These are phyloP conservation scores for Pteropus alecto DNA, from an alignment of 2,113 vertebrate genomes.

Conservation along the genomic window DNA sequence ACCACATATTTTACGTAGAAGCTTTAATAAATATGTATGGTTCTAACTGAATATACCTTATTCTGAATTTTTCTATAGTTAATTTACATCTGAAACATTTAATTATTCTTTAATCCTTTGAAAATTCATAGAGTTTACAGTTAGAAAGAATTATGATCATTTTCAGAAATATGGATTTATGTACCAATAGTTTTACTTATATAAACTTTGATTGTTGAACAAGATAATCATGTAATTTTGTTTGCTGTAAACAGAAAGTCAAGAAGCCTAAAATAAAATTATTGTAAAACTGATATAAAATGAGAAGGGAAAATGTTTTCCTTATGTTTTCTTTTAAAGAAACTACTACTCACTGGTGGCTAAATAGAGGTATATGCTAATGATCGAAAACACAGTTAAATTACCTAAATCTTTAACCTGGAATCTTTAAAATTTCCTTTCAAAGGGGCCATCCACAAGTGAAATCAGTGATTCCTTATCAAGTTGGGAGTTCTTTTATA, in stretches of 20 bases:
- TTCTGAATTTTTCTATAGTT: slow-evolving; percentile 21
- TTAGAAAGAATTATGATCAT: neutral
- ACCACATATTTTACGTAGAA: slow-evolving; percentile 1
- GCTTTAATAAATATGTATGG: neutral
- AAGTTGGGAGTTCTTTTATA: neutral
- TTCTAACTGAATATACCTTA: neutral
- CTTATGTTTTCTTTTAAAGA: neutral
- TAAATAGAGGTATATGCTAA: neutral
- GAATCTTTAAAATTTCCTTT: neutral
- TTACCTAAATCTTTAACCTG: neutral
- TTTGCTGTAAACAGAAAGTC: neutral
- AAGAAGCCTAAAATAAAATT: slow-evolving; percentile 5
- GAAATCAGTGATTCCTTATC: neutral
- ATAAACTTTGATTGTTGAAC: slow-evolving; percentile 27
- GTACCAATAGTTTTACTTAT: neutral
- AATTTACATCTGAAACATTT: neutral
- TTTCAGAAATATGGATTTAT: neutral
- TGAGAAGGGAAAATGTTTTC: slow-evolving; percentile 14
- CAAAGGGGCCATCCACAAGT: neutral
- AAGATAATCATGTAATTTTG: neutral
- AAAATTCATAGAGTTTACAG: slow-evolving; percentile 17
- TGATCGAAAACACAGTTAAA: neutral
- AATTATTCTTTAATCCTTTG: neutral
- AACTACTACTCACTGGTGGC: neutral
- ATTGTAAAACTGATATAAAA: neutral